These are phyloP conservation scores for Catharus bicknelli DNA, from an alignment of 2,113 vertebrate species.

Conservation along the genomic window DNA sequence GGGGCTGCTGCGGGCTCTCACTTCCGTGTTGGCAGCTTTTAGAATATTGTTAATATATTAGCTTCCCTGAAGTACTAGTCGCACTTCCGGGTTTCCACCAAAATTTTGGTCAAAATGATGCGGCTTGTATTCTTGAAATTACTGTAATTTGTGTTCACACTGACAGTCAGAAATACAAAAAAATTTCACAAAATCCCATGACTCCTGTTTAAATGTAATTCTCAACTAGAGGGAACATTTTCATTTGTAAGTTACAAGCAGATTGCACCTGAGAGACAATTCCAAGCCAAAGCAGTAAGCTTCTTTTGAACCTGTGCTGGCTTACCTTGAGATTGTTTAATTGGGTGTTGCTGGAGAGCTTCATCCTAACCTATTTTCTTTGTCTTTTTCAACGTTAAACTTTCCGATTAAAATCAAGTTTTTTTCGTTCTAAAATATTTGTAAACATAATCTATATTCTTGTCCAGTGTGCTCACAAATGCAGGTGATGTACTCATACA, in stretches of 20 bases:
- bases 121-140: too few species aligned
- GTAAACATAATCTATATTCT: not conserved
- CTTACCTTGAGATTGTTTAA: not conserved
- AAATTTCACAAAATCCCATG: not conserved
- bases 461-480: accelerated
- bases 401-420: not conserved
- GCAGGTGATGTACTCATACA: not conserved
- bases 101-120: too few species aligned
- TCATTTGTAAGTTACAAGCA: not conserved
- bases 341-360: not conserved
- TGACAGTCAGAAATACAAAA: not conserved
- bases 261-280: not conserved
- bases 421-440: not conserved
- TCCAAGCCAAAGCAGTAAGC: not conserved
- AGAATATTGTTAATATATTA: too few species aligned
- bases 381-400: not conserved
- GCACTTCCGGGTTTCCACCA: too few species aligned
- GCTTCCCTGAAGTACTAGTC: too few species aligned
- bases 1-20: too few species aligned
- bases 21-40: too few species aligned
- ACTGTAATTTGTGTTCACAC: not conserved
- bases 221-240: not conserved
- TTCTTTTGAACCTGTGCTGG: not conserved
- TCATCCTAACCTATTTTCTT: not conserved
- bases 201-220: not conserved